Conservation (phyloP, 2,888 invertebrate species). For the Pherbina coryleti region DNA sequence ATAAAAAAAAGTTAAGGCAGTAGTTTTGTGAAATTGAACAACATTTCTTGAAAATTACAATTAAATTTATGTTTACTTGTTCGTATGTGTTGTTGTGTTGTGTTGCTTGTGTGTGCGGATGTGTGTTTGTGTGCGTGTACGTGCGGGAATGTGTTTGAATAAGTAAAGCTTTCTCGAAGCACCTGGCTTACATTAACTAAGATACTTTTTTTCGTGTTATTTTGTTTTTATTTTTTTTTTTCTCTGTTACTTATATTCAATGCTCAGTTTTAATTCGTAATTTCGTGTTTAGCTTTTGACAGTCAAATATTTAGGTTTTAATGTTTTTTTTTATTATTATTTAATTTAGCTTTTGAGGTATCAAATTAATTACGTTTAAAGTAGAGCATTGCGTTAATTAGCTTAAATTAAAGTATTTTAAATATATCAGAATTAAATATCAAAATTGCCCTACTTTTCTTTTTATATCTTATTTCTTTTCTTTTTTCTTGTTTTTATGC, state of each 20-base stretch:
- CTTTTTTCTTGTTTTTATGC: not conserved
- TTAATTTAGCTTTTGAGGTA: not conserved
- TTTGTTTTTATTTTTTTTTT: conserved; percentile 26
- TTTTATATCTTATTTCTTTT: not conserved
- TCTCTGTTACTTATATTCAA: conserved; percentile 47
- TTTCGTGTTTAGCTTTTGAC: conserved; percentile 23
- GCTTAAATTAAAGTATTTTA: conserved; percentile 18
- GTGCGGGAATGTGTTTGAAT: conserved; percentile 9
- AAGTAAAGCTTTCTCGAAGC: conserved; percentile 31
- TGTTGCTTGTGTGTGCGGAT: not conserved
- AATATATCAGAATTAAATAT: conserved; percentile 12
- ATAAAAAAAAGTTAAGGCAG: not conserved
- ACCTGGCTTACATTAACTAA: conserved; percentile 21
- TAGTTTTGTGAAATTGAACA: not conserved
- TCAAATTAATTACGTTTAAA: conserved; percentile 31
- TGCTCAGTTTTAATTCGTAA: conserved; percentile 64
- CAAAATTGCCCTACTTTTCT: too few species aligned
- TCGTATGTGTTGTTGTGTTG: too few species aligned
- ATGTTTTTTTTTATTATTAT: not conserved
- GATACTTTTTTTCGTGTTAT: conserved; percentile 5
- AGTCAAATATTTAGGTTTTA: not conserved
- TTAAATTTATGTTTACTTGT: not conserved
- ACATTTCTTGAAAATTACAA: not conserved
- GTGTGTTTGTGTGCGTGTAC: not conserved
- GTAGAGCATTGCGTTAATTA: conserved; percentile 26